Base-by-base conservation (phyloP, 2,113 vertebrate species). In the Phalacrocorax carbo region DNA sequence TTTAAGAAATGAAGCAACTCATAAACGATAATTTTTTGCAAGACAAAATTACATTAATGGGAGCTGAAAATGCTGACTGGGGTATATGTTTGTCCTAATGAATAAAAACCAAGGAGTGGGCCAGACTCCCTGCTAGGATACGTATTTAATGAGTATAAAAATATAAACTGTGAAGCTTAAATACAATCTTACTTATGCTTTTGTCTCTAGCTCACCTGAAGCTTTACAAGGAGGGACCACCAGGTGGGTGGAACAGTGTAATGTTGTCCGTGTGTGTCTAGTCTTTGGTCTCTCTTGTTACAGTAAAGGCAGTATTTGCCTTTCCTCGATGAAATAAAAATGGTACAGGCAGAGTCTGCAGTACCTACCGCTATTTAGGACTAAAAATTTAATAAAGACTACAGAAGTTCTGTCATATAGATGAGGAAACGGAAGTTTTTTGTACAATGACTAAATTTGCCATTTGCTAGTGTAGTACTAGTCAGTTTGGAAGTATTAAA, bases 211-310 rank as follows among this genome's bases (percentile, higher is more conserved):
- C 83, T 73, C 61, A 86, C 83, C 61, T 92, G 62, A 89, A 81
- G 27, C 48, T 90, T 85, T 90, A 27, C 58, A 52, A 84, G 88
- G 85, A 97, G 75, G 61, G 32, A 80, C 88, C 82, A 82, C 40
- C 94, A 94, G 95, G 81, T 97, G 81, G 90, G 83, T 93, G 76
- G 60, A 97, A 71, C 29, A 76, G 58, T 87, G 20, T 93, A 58
- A 71, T 46, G 75, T 95, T 96, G 52, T 97, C 75, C 8, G 5
- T 96, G 60, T 88, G 18, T 93, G 81, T 97, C 48, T 81, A 70
- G 42, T 94, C 68, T 91, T 79, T 29, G 20, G 79, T 96, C 70
- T 77, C 69, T 66, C 71, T 77, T 77, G 42, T 85, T 73, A 44
- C 27, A 54, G 15, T 87, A 73, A 92, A 77, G 52, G 49, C 61